Base-by-base conservation (phyloP, 2,113 vertebrate species). In the Eublepharis macularius region DNA sequence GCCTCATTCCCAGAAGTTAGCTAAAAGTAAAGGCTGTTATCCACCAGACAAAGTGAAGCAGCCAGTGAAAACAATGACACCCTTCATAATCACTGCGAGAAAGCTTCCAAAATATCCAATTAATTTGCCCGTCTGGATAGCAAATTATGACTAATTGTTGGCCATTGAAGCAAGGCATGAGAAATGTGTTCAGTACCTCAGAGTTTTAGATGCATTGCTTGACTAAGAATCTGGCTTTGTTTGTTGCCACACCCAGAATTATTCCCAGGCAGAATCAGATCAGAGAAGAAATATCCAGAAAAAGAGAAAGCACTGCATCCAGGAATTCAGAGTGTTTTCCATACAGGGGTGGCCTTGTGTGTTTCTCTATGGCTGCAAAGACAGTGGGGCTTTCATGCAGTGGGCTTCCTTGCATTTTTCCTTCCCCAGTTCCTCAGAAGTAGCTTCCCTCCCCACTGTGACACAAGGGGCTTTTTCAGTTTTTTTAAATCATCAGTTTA, bases 61-160 rank as follows among this genome's bases (percentile, higher is more conserved):
- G 32, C 39, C 75, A 19, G 57, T 32, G 26, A 65, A 65, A 63
- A 7, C 11, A 77, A 39, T 76, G 32, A 34, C 39, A 51, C 47
- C 36, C 36, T 29, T 9, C 51, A 32, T 16, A 24, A 66, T 75
- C 19, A 9, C 21, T 17, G 34, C 19, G 6, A 84, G 3, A 65
- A 29, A 36, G 19, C 12, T 76, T 76, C 57, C 57, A 43, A 76
- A 81, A 68, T 16, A 41, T 10, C 4, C 26, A 73, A 76, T 81
- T 49, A 51, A 69, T 81, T 34, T 86, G 26, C 34, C 70, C 57
- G 14, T 69, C 74, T 75, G 85, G 45, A 41, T 86, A 82, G 63
- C 36, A 86, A 43, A 86, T 81, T 57, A 81, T 81, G 60, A 81
- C 12, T 51, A 86, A 75, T 81, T 81, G 17, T 76, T 81, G 36